These are phyloP conservation scores for Prietella phreatophila DNA, from an alignment of 2,113 vertebrate species.

Conservation along the genomic window DNA sequence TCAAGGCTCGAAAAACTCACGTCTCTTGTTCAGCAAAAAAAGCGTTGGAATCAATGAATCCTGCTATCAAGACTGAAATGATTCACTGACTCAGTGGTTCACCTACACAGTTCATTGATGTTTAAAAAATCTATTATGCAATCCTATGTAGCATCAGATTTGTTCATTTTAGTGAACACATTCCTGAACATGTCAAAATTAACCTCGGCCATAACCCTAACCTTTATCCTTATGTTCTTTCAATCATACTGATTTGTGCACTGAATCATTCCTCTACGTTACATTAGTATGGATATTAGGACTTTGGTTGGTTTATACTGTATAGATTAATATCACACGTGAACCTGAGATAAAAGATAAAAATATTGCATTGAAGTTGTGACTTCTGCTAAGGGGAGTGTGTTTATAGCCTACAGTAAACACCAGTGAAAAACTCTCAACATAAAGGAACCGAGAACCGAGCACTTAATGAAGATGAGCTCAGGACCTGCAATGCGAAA, in stretches of 20 bases:
- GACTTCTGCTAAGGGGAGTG: conserved; percentile 21
- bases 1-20: neutral
- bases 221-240: neutral
- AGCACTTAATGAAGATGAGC: conserved; percentile 29
- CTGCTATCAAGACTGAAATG: neutral
- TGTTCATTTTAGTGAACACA: neutral
- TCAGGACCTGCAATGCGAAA: conserved; percentile 5
- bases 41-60: neutral
- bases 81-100: neutral
- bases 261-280: neutral
- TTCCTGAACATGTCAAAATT: neutral
- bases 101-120: neutral
- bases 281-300: neutral
- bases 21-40: neutral
- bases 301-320: neutral
- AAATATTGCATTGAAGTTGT: conserved; percentile 1
- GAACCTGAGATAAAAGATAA: neutral
- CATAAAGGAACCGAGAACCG: conserved; percentile 13
- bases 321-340: neutral
- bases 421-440: conserved; percentile 25
- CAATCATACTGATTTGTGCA: neutral
- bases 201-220: neutral
- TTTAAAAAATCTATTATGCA: neutral
- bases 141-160: neutral
- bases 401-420: conserved; percentile 23